These are phyloP conservation scores for Tyrannus savana DNA, from an alignment of 2,113 vertebrate genomes.

Conservation along the genomic window DNA sequence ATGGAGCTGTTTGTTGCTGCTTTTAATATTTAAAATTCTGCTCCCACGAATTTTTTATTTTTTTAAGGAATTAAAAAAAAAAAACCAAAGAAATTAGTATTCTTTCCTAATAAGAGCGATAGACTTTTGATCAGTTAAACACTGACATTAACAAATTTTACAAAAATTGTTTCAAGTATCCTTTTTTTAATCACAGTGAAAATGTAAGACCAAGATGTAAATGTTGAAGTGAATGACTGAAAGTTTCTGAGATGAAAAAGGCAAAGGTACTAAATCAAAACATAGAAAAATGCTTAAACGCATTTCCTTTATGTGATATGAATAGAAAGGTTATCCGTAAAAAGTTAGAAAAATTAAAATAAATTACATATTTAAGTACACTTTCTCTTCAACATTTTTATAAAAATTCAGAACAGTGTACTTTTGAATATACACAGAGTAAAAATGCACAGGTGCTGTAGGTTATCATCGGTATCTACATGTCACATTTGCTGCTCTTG, in stretches of 20 bases:
- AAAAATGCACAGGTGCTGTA: conserved; percentile 69
- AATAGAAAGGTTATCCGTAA: conserved; percentile 94
- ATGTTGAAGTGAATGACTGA: conserved; percentile 66
- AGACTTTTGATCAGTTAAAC: conserved; percentile 61
- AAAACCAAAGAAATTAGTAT: conserved; percentile 25
- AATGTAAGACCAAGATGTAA: conserved; percentile 78
- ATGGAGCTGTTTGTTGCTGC: conserved; percentile 24
- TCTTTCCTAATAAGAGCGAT: conserved; percentile 58
- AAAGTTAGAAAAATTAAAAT: conserved; percentile 95
- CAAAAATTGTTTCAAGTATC: conserved; percentile 84
- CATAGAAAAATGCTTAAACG: conserved; percentile 86
- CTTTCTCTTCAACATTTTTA: conserved; percentile 88
- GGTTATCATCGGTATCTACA: conserved; percentile 45
- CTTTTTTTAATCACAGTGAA: conserved; percentile 82
- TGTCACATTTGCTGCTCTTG: conserved; percentile 21
- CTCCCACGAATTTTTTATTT: conserved; percentile 30
- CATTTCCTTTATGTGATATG: conserved; percentile 84
- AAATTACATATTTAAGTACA: conserved; percentile 96
- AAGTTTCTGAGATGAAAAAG: conserved; percentile 79
- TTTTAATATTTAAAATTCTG: conserved; percentile 55
- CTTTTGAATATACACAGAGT: conserved; percentile 73
- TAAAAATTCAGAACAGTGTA: conserved; percentile 90
- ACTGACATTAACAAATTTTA: conserved; percentile 72
- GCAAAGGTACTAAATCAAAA: conserved; percentile 81
- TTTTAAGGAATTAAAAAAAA: conserved; percentile 14